These are phyloP conservation scores for Drosophila sp. DNA, from an alignment of 1,140 invertebrate genomes.

Conservation along the genomic window DNA sequence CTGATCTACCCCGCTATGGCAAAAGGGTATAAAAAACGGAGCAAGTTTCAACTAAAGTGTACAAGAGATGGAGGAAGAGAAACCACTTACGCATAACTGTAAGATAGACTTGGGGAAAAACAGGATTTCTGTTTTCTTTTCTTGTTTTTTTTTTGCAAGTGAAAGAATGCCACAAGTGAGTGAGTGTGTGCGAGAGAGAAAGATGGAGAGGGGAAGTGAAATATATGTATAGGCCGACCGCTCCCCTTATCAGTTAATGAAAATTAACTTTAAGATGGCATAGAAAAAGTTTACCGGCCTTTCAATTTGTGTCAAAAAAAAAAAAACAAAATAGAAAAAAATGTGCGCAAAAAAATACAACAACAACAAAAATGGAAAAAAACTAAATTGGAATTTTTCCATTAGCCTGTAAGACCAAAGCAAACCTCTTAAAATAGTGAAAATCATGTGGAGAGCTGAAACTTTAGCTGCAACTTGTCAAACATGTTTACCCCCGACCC, in stretches of 20 bases:
- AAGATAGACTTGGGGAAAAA: conserved; percentile 71
- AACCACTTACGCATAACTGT: conserved; percentile 78
- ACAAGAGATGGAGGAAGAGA: conserved; percentile 26
- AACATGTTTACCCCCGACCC: conserved; percentile 61
- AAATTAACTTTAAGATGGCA: conserved; percentile 68
- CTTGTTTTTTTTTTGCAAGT: conserved; percentile 49
- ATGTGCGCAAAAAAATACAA: conserved; percentile 43
- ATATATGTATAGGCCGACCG: conserved; percentile 25
- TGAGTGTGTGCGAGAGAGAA: background rate
- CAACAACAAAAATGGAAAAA: conserved; percentile 37
- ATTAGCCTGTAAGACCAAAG: conserved; percentile 52
- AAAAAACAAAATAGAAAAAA: conserved; percentile 26
- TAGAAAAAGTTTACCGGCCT: conserved; percentile 63
- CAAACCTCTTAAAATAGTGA: conserved; percentile 71
- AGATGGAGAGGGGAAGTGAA: background rate
- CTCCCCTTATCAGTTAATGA: conserved; percentile 61
- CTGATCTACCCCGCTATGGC: background rate
- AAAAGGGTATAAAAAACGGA: conserved; percentile 58
- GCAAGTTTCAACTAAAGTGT: conserved; percentile 52
- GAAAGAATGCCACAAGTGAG: conserved; percentile 30
- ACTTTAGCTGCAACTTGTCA: conserved; percentile 71
- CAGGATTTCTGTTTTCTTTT: conserved; percentile 60
- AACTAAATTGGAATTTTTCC: conserved; percentile 74
- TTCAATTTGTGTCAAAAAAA: conserved; percentile 72
- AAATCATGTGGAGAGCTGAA: conserved; percentile 71